A percentile compares a stretch with the other conserved stretches of the same genome.
These are phyloP conservation scores for Agrochola lychnidis DNA, from an alignment of 2,888 invertebrate species.

Conservation along the genomic window DNA sequence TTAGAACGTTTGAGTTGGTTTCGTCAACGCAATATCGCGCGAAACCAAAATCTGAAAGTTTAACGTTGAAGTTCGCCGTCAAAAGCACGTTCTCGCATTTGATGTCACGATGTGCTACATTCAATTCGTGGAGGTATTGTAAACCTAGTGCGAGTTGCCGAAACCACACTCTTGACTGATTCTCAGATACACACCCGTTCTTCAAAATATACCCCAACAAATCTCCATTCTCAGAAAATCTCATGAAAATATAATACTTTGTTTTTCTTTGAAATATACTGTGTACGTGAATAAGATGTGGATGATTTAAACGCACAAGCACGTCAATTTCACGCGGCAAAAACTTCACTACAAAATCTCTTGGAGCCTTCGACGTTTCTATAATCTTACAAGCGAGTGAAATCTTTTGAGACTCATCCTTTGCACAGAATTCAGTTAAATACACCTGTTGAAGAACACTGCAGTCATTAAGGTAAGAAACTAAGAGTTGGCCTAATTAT, in stretches of 20 bases:
- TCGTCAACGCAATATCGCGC: conserved; percentile 88
- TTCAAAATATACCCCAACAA: conserved; percentile 93
- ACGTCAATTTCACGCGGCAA: conserved; percentile 96
- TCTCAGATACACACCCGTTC: conserved; percentile 93
- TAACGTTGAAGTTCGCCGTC: conserved; percentile 94
- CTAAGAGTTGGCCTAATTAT: background rate
- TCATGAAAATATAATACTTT: conserved; percentile 95
- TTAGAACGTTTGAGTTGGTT: conserved; percentile 86
- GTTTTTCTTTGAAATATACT: conserved; percentile 93
- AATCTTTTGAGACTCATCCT: conserved; percentile 76
- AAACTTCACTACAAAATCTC: conserved; percentile 95
- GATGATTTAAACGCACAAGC: conserved; percentile 93
- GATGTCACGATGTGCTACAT: conserved; percentile 94
- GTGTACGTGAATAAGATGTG: conserved; percentile 94
- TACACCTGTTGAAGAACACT: conserved; percentile 77
- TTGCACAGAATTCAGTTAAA: conserved; percentile 81
- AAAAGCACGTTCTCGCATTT: conserved; percentile 95
- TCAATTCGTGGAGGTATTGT: conserved; percentile 94
- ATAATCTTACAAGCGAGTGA: conserved; percentile 94
- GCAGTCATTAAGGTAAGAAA: conserved; percentile 14
- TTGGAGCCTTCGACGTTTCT: conserved; percentile 93
- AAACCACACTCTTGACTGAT: conserved; percentile 93
- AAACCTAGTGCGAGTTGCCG: conserved; percentile 93
- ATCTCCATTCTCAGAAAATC: conserved; percentile 94
- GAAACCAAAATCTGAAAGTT: conserved; percentile 96